Base-by-base conservation (phyloP, 2,113 vertebrate genomes). In the Dissostichus mawsoni region DNA sequence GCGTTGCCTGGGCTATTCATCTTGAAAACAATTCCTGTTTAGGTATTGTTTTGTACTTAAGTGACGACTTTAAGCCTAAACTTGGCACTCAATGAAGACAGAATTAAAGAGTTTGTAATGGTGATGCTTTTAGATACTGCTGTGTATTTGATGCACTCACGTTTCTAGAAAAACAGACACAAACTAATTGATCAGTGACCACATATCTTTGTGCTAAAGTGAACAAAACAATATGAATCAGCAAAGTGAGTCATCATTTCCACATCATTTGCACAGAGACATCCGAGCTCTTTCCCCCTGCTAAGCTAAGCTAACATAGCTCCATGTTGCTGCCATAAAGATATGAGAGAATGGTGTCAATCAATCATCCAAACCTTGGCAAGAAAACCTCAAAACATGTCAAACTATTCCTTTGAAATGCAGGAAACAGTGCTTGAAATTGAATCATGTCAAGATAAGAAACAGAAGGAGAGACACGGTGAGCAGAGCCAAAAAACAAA, bases 401-500 rank as follows among this genome's bases (percentile, higher is more conserved):
- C 0, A 5, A 68, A 67, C 50, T 45, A 17, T 68, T 77, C 57
- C 70, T 80, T 74, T 74, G 45, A 71, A 76, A 70, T 14, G 16
- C 18, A 52, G 62, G 11, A 67, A 48, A 36, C 4, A 36, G 3
- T 57, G 7, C 52, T 58, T 69, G 41, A 57, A 50, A 48, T 58
- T 69, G 41, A 57, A 50, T 18, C 8, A 12, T 16, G 44, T 17
- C 5, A 25, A 52, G 13, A 55, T 13, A 9, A 33, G 14, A 53
- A 53, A 58, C 50, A 59, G 23, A 81, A 55, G 1, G 64, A 81
- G 76, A 87, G 79, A 70, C 36, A 61, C 17, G 5, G 64, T 11
- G 77, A 83, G 62, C 70, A 55, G 36, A 78, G 70, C 75, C 51
- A 79, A 66, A 59, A 74, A 86, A 72, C 50, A 76, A 74, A 72